These are phyloP conservation scores for Clamator glandarius DNA, from an alignment of 2,797 vertebrate genomes.

Conservation along the genomic window DNA sequence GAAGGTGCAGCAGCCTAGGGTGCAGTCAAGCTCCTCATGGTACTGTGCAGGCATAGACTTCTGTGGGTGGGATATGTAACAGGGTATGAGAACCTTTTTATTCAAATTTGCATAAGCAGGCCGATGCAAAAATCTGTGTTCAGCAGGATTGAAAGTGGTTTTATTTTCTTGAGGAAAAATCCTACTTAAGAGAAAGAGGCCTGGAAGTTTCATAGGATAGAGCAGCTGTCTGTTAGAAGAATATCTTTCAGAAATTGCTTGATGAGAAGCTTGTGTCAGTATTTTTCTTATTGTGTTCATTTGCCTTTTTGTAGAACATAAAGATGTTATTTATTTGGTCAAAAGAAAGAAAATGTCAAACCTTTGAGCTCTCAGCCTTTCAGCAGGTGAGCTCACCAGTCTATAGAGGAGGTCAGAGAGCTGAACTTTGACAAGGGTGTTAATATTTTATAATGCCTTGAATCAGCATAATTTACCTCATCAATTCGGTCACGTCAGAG, in stretches of 20 bases:
- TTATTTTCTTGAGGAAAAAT: not conserved
- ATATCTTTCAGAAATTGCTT: not conserved
- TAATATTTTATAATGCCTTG: conserved; percentile 21
- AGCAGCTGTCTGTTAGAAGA: not conserved
- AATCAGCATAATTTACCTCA: conserved; percentile 17
- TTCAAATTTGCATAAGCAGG: not conserved
- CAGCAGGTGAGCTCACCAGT: conserved; percentile 7
- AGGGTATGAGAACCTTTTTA: not conserved
- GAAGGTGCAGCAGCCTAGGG: not conserved
- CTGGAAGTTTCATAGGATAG: not conserved
- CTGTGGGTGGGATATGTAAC: not conserved
- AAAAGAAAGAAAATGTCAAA: conserved; percentile 11
- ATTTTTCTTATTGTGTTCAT: not conserved
- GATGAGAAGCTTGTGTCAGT: not conserved
- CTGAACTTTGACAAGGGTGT: conserved; percentile 7
- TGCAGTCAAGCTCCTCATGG: too few relatives aligned
- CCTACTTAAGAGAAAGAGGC: not conserved
- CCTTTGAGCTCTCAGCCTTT: conserved; percentile 1
- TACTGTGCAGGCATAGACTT: not conserved
- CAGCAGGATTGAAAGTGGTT: not conserved
- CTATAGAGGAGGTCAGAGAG: not conserved
- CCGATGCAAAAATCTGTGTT: not conserved
- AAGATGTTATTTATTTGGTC: conserved; percentile 1
- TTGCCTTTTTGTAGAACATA: not conserved
- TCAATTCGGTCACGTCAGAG: not conserved